Conservation (phyloP, 2,888 invertebrate genomes). For the Acronicta alni region DNA sequence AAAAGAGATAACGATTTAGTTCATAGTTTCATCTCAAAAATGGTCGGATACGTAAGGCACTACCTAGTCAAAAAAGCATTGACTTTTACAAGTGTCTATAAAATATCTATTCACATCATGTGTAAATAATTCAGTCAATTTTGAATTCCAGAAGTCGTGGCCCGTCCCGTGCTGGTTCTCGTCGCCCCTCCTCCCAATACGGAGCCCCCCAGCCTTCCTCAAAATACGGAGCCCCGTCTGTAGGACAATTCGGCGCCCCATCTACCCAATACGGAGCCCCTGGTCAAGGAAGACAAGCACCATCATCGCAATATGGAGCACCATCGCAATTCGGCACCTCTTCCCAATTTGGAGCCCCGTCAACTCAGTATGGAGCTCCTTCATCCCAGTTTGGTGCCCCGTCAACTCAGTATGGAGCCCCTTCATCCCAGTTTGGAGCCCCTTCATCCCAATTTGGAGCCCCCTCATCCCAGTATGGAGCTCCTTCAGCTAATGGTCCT, state of each 20-base stretch:
- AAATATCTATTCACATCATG: no score
- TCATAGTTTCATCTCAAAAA: no score
- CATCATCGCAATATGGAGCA: constrained; percentile 42
- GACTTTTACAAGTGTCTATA: no score
- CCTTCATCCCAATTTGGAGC: constrained; percentile 52
- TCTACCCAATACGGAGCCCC: constrained; percentile 50
- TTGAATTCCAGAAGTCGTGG: constrained; percentile 71
- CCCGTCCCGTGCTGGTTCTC: constrained; percentile 49
- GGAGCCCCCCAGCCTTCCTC: constrained; percentile 59
- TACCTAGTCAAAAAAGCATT: no score
- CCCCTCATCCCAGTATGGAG: constrained; percentile 30
- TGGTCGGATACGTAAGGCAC: no score
- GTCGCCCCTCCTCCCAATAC: constrained; percentile 65
- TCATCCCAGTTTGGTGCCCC: constrained; percentile 4
- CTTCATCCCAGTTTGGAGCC: constrained; percentile 36
- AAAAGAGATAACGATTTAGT: no score
- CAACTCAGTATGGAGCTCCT: constrained; percentile 56
- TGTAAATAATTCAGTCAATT: background rate
- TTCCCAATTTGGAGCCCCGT: constrained; percentile 23
- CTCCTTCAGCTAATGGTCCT: constrained; percentile 16
- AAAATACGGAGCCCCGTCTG: constrained; percentile 25
- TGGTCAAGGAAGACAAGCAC: constrained; percentile 36
- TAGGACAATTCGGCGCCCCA: constrained; percentile 37
- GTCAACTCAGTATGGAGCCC: constrained; percentile 52
- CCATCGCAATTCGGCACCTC: constrained; percentile 38